Evolutionary conservation across 92 coral and sea anemone genomes (phyloP).

Genomic region (Porites rus): DNA sequence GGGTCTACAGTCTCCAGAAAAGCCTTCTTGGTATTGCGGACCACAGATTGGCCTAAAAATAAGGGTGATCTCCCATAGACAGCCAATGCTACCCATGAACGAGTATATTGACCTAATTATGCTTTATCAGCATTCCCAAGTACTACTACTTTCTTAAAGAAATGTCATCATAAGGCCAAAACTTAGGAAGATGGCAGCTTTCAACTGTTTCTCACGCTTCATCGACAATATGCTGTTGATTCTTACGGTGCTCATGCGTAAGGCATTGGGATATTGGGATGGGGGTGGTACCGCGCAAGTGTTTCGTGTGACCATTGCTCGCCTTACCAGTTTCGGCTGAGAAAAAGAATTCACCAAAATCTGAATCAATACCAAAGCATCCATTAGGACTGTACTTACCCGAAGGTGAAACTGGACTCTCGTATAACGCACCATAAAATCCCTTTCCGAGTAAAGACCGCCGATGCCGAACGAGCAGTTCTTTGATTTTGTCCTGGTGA

Average conservation of each 20-base stretch:
- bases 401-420: constrained; percentile 71
- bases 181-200: constrained; percentile 7
- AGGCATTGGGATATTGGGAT: not conserved
- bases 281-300: constrained; percentile 3
- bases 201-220: constrained; percentile 15
- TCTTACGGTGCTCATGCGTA: constrained; percentile 7
- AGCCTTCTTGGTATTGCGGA: not conserved
- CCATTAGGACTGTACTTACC: constrained; percentile 29
- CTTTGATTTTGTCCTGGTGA: constrained; percentile 96
- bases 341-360: not conserved
- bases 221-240: constrained; percentile 15
- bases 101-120: constrained; percentile 12
- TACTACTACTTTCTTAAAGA: constrained; percentile 2
- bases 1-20: constrained; percentile 1
- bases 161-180: constrained; percentile 15
- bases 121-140: constrained; percentile 12
- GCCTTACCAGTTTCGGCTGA: constrained; percentile 5
- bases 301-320: constrained; percentile 14
- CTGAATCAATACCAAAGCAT: constrained; percentile 11
- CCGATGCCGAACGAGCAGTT: constrained; percentile 92
- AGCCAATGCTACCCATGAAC: constrained; percentile 12
- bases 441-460: constrained; percentile 96
- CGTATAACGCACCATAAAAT: constrained; percentile 94
- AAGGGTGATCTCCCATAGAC: constrained; percentile 2
- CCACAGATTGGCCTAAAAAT: constrained; percentile 2